Base-by-base conservation (phyloP, 2,113 vertebrate genomes). In the Gymnorhina tibicen region DNA sequence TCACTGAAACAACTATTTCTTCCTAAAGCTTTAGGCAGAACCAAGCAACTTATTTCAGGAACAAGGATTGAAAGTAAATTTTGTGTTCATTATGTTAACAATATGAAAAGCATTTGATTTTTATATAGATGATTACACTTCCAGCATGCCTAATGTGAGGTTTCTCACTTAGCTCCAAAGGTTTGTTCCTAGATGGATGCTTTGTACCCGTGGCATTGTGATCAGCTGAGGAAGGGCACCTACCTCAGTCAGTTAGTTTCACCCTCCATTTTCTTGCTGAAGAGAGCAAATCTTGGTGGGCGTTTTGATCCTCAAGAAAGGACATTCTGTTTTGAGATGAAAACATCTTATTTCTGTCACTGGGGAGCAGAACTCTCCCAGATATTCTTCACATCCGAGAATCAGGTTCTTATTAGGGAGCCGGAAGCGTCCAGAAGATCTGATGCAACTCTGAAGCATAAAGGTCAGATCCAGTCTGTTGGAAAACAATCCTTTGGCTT, bases 111-210 rank as follows among this genome's bases (percentile, higher is more conserved):
- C 12, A 13, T 72, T 10, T 26, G 23, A 24, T 49, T 8, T 1
- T 82, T 52, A 19, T 33, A 50, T 4, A 46, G 42, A 23, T 82
- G 16, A 23, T 63, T 69, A 3, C 11, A 26, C 52, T 92, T 77
- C 46, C 9, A 7, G 26, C 19, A 10, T 30, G 30, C 15, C 32
- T 35, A 50, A 0, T 20, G 41, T 1, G 3, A n/a, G 24, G 11
- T 78, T 94, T 85, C 42, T 77, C 21, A 47, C 42, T 37, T 58
- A 19, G 22, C 30, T 72, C 18, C 4, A 3, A 30, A 46, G 26
- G 19, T 70, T 50, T 69, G 0, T 76, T 92, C 59, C 27, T 47
- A 11, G 33, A 11, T 59, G 46, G 33, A 21, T 67, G 68, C 26
- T 62, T 69, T 67, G 22, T 74, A 24, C 35, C 35, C 9, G 2